Percentiles rank a stretch among this genome's conserved stretches.
Conservation (phyloP, 2,888 invertebrate species). For the Archips crataeganus region DNA sequence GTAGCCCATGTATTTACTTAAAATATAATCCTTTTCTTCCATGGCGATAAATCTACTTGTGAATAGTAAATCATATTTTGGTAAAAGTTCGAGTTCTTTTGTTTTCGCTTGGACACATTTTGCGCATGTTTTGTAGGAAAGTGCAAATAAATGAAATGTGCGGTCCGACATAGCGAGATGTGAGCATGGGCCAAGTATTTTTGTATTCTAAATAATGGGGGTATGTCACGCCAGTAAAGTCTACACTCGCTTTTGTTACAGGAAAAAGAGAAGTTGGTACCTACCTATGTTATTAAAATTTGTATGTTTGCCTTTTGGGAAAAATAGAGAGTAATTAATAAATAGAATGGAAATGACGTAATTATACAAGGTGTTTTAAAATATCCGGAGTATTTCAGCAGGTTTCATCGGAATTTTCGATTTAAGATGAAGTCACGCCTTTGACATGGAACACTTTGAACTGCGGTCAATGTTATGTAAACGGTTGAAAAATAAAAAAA, state of each 20-base stretch:
- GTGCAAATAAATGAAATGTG: not conserved
- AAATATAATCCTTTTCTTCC: slow-evolving; percentile 34
- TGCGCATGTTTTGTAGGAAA: not conserved
- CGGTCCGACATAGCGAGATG: not conserved
- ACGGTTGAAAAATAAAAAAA: too few species aligned
- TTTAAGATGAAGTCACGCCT: too few species aligned
- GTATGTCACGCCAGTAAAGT: not conserved
- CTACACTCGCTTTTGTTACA: not conserved
- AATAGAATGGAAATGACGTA: too few species aligned
- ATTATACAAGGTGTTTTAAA: too few species aligned
- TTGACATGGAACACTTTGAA: too few species aligned
- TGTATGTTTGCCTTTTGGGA: too few species aligned
- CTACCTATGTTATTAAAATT: not conserved
- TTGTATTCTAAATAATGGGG: not conserved
- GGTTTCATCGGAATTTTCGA: too few species aligned
- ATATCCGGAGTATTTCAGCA: too few species aligned
- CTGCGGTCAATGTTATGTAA: too few species aligned
- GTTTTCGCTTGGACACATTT: slow-evolving; percentile 12
- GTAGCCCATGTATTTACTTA: slow-evolving; percentile 37
- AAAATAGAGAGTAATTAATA: too few species aligned
- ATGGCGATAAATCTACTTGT: slow-evolving; percentile 22
- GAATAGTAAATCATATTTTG: slow-evolving; percentile 25
- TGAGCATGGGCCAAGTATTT: not conserved
- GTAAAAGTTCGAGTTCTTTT: slow-evolving; percentile 12
- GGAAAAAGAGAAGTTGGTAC: not conserved